These are phyloP conservation scores for Pachymerium ferrugineum DNA, from an alignment of 2,888 invertebrate species.

Conservation along the genomic window DNA sequence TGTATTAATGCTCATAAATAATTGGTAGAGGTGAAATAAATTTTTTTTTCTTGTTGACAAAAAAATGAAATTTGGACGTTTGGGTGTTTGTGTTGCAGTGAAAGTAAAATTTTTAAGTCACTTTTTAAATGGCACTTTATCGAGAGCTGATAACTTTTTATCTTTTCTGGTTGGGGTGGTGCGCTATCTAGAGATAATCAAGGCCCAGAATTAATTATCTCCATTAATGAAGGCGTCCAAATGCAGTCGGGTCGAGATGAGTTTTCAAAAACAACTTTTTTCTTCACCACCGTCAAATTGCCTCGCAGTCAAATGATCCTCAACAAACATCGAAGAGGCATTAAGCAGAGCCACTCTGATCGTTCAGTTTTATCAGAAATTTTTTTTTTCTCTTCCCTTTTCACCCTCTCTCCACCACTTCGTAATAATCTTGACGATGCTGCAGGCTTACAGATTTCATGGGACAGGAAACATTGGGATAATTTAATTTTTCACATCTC, in stretches of 20 bases:
- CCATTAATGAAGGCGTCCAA: constrained; percentile 17
- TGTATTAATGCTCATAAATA: background rate
- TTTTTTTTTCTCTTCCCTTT: background rate
- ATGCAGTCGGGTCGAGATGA: constrained; percentile 17
- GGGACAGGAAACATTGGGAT: constrained; percentile 7
- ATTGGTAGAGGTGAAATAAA: no score
- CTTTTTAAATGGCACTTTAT: background rate
- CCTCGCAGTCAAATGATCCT: constrained; percentile 17
- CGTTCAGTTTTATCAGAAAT: constrained; percentile 11
- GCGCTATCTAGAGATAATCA: constrained; percentile 9
- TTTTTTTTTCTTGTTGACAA: background rate
- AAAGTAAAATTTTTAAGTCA: background rate
- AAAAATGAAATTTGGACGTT: background rate
- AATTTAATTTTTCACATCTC: constrained; percentile 12
- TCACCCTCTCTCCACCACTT: no score
- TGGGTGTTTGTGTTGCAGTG: no score
- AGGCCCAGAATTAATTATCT: constrained; percentile 15
- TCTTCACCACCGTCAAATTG: constrained; percentile 13
- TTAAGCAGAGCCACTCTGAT: constrained; percentile 17
- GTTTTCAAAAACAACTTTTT: constrained; percentile 20
- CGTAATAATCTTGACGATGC: constrained; percentile 10
- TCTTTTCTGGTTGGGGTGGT: background rate
- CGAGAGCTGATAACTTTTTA: constrained; percentile 19
- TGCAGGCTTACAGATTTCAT: constrained; percentile 9
- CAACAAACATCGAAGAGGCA: constrained; percentile 17